Conservation (phyloP, 1,140 invertebrate species). For the Sarcophaga bullata region DNA sequence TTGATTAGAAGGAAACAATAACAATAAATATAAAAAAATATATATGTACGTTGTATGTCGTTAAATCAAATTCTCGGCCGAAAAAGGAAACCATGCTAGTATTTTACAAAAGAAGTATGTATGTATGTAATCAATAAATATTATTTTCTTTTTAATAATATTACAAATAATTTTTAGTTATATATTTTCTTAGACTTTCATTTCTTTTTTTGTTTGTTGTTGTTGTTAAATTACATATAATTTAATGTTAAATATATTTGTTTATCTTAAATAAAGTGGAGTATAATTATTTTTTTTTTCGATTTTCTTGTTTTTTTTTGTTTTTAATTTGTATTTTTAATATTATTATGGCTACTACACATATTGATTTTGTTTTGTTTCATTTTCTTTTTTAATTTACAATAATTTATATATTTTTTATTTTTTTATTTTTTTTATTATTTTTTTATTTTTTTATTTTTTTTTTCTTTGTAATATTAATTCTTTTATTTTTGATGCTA, state of each 20-base stretch:
- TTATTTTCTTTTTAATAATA: neutral
- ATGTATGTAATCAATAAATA: neutral
- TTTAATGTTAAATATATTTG: neutral
- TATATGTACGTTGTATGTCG: neutral
- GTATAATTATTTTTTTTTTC: neutral
- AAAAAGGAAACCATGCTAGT: conserved; percentile 4
- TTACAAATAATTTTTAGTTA: neutral
- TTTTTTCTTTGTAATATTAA: neutral
- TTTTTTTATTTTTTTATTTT: no score
- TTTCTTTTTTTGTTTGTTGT: neutral
- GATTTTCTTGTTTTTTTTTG: neutral
- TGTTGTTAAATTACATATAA: neutral
- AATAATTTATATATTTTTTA: neutral
- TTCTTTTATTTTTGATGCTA: neutral
- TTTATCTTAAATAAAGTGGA: neutral
- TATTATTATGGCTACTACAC: conserved; percentile 10
- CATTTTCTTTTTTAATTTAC: neutral
- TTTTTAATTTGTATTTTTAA: neutral
- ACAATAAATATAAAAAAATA: conserved; percentile 12
- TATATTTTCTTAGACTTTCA: neutral
- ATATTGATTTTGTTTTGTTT: neutral
- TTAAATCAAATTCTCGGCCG: neutral
- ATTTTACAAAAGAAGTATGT: neutral
- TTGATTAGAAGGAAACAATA: neutral
- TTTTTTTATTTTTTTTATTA: no score